Percentiles rank a stretch among this genome's conserved stretches.
Evolutionary conservation across 2,797 vertebrate species (phyloP).

Genomic region (Sebastes kiyomatsui): DNA sequence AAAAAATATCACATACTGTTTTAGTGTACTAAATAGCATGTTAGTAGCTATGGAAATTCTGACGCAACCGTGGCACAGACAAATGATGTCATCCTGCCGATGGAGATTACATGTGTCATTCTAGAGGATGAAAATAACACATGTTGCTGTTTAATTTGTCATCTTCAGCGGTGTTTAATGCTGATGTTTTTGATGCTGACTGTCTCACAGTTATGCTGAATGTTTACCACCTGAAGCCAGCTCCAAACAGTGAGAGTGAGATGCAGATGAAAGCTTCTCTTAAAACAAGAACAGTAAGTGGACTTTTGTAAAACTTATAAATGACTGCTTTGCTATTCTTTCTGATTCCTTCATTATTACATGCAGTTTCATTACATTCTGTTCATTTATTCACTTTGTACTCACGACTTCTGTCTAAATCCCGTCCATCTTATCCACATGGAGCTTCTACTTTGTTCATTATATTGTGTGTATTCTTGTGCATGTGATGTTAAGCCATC

Average conservation of each 20-base stretch:
- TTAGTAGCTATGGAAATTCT: too few relatives aligned
- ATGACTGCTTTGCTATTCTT: background rate
- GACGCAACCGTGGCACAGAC: too few relatives aligned
- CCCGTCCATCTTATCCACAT: background rate
- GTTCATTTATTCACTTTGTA: background rate
- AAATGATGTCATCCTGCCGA: too few relatives aligned
- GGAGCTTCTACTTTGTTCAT: accelerated
- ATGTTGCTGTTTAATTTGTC: too few relatives aligned
- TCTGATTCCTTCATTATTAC: background rate
- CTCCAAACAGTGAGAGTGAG: background rate
- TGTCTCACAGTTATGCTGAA: background rate
- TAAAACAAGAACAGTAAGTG: too few relatives aligned
- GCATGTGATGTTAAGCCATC: accelerated
- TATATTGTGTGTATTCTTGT: background rate
- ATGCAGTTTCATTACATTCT: background rate
- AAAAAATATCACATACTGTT: too few relatives aligned
- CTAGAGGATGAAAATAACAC: background rate
- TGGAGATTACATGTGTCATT: too few relatives aligned
- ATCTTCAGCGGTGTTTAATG: background rate
- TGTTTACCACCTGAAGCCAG: background rate
- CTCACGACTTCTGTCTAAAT: background rate
- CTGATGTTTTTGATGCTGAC: background rate
- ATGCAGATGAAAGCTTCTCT: background rate
- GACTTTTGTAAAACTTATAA: background rate
- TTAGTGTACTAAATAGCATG: too few relatives aligned